phyloP scores from a whole-genome alignment of 2,113 vertebrate genomes.

The Rhegmatorhina hoffmannsi region DNA sequence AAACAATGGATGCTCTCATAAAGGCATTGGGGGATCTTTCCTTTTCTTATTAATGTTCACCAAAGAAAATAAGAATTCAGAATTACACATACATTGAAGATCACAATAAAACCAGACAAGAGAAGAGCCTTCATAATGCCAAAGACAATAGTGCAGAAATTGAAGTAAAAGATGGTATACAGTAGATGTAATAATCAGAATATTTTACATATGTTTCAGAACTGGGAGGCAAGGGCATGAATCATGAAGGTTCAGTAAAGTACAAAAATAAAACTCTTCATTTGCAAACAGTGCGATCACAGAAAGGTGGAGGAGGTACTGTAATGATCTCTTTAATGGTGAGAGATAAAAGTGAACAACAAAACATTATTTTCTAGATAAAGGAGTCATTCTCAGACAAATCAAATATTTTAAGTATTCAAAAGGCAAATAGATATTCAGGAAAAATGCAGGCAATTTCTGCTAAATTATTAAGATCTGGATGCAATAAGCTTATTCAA shows the following conservation, averaged over 20 bases:
- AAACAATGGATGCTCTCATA: neutral
- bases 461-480: neutral
- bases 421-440: slow-evolving; percentile 12
- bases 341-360: slow-evolving; percentile 11
- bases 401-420: neutral
- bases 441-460: neutral
- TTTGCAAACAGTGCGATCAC: slow-evolving; percentile 26
- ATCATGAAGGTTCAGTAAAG: neutral
- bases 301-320: slow-evolving; percentile 26
- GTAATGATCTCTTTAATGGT: slow-evolving; percentile 1
- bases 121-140: neutral
- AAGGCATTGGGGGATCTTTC: neutral
- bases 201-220: neutral
- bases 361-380: slow-evolving; percentile 21
- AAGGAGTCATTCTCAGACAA: slow-evolving; percentile 3
- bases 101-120: neutral
- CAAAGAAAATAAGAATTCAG: slow-evolving; percentile 4
- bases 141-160: neutral
- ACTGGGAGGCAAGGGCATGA: neutral
- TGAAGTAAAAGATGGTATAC: neutral
- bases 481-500: neutral
- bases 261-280: neutral
- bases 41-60: neutral
- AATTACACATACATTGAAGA: neutral
- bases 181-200: neutral